Conservation (phyloP, 2,113 vertebrate species). For the Clupea harengus region DNA sequence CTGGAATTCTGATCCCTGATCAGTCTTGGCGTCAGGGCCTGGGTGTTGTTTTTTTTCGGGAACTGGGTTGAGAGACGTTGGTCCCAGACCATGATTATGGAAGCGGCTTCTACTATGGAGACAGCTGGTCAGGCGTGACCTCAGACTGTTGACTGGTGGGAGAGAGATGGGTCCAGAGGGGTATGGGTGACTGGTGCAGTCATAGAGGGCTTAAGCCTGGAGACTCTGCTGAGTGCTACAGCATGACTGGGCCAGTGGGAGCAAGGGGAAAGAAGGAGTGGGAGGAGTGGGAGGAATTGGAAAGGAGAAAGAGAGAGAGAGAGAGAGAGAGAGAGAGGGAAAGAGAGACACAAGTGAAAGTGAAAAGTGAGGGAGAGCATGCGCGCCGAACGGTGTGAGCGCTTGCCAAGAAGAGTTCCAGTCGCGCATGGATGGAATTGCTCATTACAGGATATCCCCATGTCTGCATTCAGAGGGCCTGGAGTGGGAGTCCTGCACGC, state of each 20-base stretch:
- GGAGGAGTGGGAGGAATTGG: neutral
- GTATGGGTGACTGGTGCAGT: neutral
- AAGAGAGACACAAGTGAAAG: neutral
- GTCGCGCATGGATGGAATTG: constrained; percentile 51
- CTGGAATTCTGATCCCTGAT: neutral
- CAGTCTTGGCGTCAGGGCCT: neutral
- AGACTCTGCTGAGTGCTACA: neutral
- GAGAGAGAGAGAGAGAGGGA: constrained; percentile 21
- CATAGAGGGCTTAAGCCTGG: neutral
- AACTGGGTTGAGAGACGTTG: neutral
- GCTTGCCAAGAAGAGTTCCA: constrained; percentile 49
- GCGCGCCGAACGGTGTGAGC: constrained; percentile 14
- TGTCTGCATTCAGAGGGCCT: neutral
- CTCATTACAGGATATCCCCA: constrained; percentile 62
- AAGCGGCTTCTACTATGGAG: neutral
- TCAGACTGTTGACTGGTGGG: constrained; percentile 21
- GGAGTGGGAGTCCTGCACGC: neutral
- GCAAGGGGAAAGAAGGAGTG: constrained; percentile 1
- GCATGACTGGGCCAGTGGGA: neutral
- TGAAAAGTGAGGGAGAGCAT: neutral
- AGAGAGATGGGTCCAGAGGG: neutral
- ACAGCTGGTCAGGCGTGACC: neutral
- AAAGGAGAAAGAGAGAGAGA: constrained; percentile 6
- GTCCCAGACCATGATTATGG: neutral
- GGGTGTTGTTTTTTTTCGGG: constrained; percentile 6